Evolutionary conservation across 2,888 invertebrate genomes (phyloP), one percentile per base, ranked within the genome.

Genomic region (Netelia melanura): DNA sequence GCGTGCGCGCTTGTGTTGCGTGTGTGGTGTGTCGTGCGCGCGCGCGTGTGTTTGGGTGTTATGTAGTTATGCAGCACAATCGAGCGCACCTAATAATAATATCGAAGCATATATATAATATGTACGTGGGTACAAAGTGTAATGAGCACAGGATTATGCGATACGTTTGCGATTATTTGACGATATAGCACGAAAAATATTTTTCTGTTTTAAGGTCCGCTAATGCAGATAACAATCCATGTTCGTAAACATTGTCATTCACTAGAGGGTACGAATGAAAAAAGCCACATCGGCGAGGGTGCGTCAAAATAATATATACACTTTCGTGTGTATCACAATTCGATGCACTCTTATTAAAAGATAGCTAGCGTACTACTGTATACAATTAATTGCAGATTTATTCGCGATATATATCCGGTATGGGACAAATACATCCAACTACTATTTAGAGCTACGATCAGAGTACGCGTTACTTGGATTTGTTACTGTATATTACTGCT

Each of bases 221-320:
- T 93, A 92, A 89, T 92, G 91, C 86, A 89, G 90, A 90, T 90
- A 90, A 92, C 91, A 92, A 93, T 93, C 93, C 93, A 93, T 93
- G 89, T 90, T 91, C 89, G 89, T 89, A 86, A 90, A 91, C 92
- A 93, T 93, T 86, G 83, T 91, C 89, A 83, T 87, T 88, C 89
- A 83, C 88, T 88, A 89, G 84, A 87, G 76, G 9, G 23, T 64
- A 54, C 44, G n/a, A 25, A 72, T 17, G 52, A 58, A 44, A 79
- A 44, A 58, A 72, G 3, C 30, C 54, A 80, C 64, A 21, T 54
- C 5, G 25, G 17, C 10, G 21, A 43, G 30, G 25, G 52, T 54
- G 48, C 67, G 56, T 71, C 11, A 5, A 21, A 17, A 30, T n/a
- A 44, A 5, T 38, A 8, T 38, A 38, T 38, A 38, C 38, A 38